phyloP scores from a whole-genome alignment of 2,797 vertebrate species.

The Chaenodraco wilsoni region DNA sequence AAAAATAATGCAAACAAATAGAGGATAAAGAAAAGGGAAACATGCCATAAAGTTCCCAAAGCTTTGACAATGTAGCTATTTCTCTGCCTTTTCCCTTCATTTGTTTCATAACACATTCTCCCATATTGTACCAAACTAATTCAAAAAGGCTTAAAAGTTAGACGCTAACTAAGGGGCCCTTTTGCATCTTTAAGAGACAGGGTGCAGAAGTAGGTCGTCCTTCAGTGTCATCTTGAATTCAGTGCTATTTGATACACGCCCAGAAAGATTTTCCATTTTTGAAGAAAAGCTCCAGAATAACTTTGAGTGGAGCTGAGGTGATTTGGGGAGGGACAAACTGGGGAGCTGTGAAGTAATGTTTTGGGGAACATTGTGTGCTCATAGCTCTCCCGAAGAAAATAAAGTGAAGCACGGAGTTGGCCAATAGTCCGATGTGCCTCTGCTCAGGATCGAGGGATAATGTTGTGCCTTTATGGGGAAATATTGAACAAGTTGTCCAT shows the following conservation, averaged over 20 bases:
- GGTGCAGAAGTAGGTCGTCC: not conserved
- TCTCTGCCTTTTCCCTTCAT: not conserved
- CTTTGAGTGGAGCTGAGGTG: constrained; percentile 41
- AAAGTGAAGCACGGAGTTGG: constrained; percentile 45
- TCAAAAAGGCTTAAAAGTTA: constrained; percentile 12
- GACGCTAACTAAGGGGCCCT: not conserved
- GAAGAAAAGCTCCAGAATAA: constrained; percentile 33
- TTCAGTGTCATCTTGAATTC: constrained; percentile 23
- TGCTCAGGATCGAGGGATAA: constrained; percentile 62
- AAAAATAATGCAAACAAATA: not conserved
- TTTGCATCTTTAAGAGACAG: constrained; percentile 11
- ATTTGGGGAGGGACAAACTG: constrained; percentile 40
- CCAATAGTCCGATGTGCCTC: constrained; percentile 61
- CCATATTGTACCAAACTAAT: constrained; percentile 8
- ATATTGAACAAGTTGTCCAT: constrained; percentile 71
- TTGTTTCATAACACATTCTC: not conserved
- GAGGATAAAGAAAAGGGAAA: too few relatives aligned
- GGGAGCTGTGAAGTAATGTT: constrained; percentile 73
- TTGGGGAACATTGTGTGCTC: constrained; percentile 79
- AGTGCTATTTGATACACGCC: constrained; percentile 11
- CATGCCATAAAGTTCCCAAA: not conserved
- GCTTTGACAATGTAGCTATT: not conserved
- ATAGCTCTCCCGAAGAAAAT: constrained; percentile 34
- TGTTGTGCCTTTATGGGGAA: constrained; percentile 72
- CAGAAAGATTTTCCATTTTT: constrained; percentile 33